Conservation (phyloP, 2,888 invertebrate genomes). For the Herminia tarsipennalis region DNA sequence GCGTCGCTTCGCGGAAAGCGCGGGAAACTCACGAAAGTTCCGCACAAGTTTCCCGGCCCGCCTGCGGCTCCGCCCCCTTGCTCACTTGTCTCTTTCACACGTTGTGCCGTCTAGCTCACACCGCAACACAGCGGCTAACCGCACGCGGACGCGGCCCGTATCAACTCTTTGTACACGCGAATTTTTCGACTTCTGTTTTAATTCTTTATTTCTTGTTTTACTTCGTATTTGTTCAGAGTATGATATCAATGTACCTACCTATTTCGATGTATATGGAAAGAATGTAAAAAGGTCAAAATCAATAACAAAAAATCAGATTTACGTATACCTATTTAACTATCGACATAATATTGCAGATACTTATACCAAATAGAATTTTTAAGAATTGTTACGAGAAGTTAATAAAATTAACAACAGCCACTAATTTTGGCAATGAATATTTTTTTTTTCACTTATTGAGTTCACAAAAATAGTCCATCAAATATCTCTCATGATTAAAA, state of each 20-base stretch:
- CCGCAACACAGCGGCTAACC: conserved; percentile 71
- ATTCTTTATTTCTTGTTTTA: conserved; percentile 22
- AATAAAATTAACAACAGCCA: too few relatives aligned
- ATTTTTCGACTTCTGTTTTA: conserved; percentile 37
- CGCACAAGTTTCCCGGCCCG: conserved; percentile 64
- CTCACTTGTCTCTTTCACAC: conserved; percentile 49
- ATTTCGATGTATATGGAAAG: too few relatives aligned
- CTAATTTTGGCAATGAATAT: neutral
- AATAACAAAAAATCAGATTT: too few relatives aligned
- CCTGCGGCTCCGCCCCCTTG: conserved; percentile 63
- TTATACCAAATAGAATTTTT: too few relatives aligned
- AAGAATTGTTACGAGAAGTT: too few relatives aligned
- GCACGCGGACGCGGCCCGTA: conserved; percentile 60
- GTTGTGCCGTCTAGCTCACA: conserved; percentile 52
- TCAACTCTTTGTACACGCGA: conserved; percentile 33
- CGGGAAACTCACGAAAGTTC: conserved; percentile 76
- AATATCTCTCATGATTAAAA: conserved; percentile 45
- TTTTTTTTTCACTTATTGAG: neutral
- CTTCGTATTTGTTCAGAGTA: conserved; percentile 1
- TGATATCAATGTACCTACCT: too few relatives aligned
- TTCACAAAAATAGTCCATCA: conserved; percentile 26
- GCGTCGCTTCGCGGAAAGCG: conserved; percentile 59
- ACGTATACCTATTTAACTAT: too few relatives aligned
- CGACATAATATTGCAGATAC: too few relatives aligned
- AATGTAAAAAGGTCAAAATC: too few relatives aligned